Base-by-base conservation (phyloP, 2,113 vertebrate genomes). In the Athene cunicularia region DNA sequence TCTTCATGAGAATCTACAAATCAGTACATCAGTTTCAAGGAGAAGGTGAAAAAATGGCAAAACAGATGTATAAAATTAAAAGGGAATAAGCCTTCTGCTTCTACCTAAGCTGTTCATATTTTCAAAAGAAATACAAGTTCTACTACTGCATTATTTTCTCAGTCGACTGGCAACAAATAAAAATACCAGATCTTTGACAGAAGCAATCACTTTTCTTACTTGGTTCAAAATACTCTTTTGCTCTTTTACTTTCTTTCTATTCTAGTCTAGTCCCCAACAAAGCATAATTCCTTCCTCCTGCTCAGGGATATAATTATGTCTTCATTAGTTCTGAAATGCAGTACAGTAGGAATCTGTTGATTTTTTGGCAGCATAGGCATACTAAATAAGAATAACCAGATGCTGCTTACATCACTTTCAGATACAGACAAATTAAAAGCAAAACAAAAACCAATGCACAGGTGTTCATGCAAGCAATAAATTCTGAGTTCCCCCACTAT, bases 321-420 rank as follows among this genome's bases (percentile, higher is more conserved):
- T 97, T 95, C 95, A 97, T 97, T 98, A 97, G 96, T 94, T 97
- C 91, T 90, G 94, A 98, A 86, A 97, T 53, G 49, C 82, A 97
- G 88, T 97, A 96, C 83, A 84, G 82, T 95, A 97, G 88, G 96
- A 98, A 96, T 95, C 80, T 95, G 93, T 96, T 91, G 72, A 91
- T 91, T 97, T 97, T 96, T 95, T 96, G 97, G 91, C 94, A 97
- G 88, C 85, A 66, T 15, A 88, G 80, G 71, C 94, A 95, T 93
- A 91, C 90, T 88, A 96, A 95, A 49, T 96, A 96, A 96, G 96
- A 93, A 96, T 93, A 97, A 96, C 85, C 96, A 98, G 92, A 97
- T 93, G 96, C 80, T 92, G 96, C 96, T 96, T 94, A 97, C 81
- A 97, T 92, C 88, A 95, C 80, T 96, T 97, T 96, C 88, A 97